Evolutionary conservation across 2,113 vertebrate species (phyloP), one percentile per base, ranked within the genome.

Genomic region (Heliornis fulica): DNA sequence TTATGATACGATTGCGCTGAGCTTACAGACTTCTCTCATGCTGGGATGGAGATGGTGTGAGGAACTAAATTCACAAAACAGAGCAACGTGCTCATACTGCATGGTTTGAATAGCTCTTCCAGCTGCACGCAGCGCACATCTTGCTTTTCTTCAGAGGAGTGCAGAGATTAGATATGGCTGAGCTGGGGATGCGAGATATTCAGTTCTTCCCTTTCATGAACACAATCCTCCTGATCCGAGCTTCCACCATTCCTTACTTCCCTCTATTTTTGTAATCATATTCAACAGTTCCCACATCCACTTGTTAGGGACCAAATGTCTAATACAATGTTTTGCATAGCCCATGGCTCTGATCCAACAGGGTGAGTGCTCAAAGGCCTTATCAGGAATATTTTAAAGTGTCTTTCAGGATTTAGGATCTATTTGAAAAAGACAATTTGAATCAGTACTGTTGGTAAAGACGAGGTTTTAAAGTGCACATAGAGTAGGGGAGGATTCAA

Each of bases 21-120:
- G 95, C 95, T 96, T 96, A 94, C 83, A 92, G 96, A 93, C 82
- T 77, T 83, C 83, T 68, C 80, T 95, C 97, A 97, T 15, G 93
- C 97, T 98, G 98, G 87, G 96, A 96, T 19, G 76, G 97, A 96
- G 96, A 97, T 91, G 81, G 94, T 83, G 71, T 77, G 89, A 94
- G 80, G 87, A 96, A 85, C 88, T 54, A 91, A 78, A 89, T 79
- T 88, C 60, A 68, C 43, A 53, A 86, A 88, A 90, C 11, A 65
- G 76, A 93, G 83, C n/a, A 17, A 57, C 15, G 4, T 29, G 86
- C 72, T 89, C 53, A 51, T 92, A 53, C 54, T 71, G 77, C 87
- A 87, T n/a, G 61, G 66, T 61, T 61, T 94, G 93, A 92, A 94
- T 23, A 77, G 87, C 63, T 91, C 75, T 95, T 91, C 53, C 85